Base-by-base conservation (phyloP, 2,113 vertebrate genomes). In the Miniopterus natalensis region DNA sequence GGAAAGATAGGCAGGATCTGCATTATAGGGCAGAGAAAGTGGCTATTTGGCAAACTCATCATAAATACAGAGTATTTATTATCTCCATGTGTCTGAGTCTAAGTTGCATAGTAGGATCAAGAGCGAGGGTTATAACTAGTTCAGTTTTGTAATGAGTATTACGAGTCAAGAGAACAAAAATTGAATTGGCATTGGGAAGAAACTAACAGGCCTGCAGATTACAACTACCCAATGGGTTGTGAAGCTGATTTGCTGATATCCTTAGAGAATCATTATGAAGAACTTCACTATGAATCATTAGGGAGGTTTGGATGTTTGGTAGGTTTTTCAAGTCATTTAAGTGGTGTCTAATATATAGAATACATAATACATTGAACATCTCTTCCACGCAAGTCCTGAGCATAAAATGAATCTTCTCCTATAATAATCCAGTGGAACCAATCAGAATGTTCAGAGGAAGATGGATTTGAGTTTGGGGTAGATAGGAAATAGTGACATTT, bases 261-360 rank as follows among this genome's bases (percentile, higher is more conserved):
- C 66, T 68, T 92, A 45, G 53, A 94, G 66, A 78, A 92, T 96
- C 95, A 95, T 85, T 96, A 92, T 61, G 31, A 84, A 90, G 78
- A 92, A 27, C 1, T 94, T 68, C 68, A 73, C 25, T 65, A 40
- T 68, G 85, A 96, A 85, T 88, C 66, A 90, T 61, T 86, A 27
- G 55, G 88, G 40, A 88, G 17, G 2, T 94, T 61, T 92, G 36
- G 65, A 80, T 92, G 23, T 77, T 73, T 91, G 85, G 66, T 49
- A 92, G 77, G 7, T 45, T 92, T 70, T 94, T 45, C 68, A 92
- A 91, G 73, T 84, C 73, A 92, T 78, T 79, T 61, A 86, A 59
- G 14, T 78, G 11, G 2, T 92, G 8, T 91, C 61, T 92, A 78
- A 65, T 74, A 74, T 11, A 9, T 21, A 75, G 59, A 90, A 96